Evolutionary conservation across 2,113 vertebrate genomes (phyloP), one percentile per base, ranked within the genome.

Genomic region (Barbus barbus): DNA sequence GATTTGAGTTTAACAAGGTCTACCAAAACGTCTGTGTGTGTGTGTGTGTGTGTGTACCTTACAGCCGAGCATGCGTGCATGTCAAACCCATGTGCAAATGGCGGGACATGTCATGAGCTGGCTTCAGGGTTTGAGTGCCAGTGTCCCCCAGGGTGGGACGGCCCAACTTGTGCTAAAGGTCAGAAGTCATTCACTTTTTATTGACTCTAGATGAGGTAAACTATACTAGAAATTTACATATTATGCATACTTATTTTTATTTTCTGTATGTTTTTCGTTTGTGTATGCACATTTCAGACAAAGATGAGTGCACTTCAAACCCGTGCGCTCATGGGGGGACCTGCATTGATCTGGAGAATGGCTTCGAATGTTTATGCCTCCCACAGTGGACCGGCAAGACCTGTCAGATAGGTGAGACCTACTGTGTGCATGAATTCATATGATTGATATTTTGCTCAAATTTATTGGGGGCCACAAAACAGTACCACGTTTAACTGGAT

Each of bases 51-150:
- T 72, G 11, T 5, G 13, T 53, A 38, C 31, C n/a, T 48, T 84
- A 83, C 84, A 97, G 97, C 96, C 0, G 96, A 98, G 79, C 97
- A 99, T 3, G 98, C 97, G 83, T 99, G 98, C 1, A 93, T 96
- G 74, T 99, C 98, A 78, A 96, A 97, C 90, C 98, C 98, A 0
- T 99, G 98, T 72, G 97, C 97, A 87, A 98, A 97, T 1, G 96
- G 96, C 60, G 98, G 97, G 61, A 95, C 95, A 6, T 99, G 97
- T 86, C 96, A 97, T 0, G 98, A 98, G 85, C 95, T 96, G 83
- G 93, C 95, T 0, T 94, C 96, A 0, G 96, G 97, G 48, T 99
- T 99, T 12, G 96, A 98, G 89, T 99, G 98, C 87, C 96, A 95
- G 89, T 99, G 98, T 90, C 97, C 97, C 0, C 89, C 95, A 0